Percentiles rank a stretch among this genome's conserved stretches.
Conservation (phyloP, 1,140 invertebrate species). For the Drosophila virilis region DNA sequence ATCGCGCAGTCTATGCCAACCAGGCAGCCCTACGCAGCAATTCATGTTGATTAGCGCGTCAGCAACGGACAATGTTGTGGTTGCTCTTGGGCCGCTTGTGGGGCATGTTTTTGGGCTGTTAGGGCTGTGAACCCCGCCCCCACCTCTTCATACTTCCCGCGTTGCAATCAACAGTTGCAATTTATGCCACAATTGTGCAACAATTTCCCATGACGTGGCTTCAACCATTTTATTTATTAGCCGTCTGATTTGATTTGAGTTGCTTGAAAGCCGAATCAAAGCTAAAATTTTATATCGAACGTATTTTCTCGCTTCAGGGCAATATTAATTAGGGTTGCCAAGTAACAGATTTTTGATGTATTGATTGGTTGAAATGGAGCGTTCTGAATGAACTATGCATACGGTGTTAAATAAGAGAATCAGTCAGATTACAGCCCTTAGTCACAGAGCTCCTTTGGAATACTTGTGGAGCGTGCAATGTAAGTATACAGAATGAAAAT, state of each 20-base stretch:
- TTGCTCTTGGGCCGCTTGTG: not conserved
- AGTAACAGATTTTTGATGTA: not conserved
- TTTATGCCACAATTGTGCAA: slow-evolving; percentile 30
- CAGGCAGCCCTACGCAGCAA: slow-evolving; percentile 41
- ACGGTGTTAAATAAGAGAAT: not conserved
- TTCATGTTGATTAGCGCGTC: slow-evolving; percentile 68
- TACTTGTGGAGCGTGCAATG: too few species aligned
- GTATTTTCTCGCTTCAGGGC: not conserved
- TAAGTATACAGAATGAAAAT: too few species aligned
- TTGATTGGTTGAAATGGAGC: not conserved
- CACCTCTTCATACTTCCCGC: too few species aligned
- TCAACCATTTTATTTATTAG: slow-evolving; percentile 14
- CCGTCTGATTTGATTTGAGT: slow-evolving; percentile 37
- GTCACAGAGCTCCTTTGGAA: too few species aligned
- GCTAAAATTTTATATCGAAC: not conserved
- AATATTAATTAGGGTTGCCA: not conserved
- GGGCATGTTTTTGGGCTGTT: not conserved
- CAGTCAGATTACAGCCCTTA: too few species aligned
- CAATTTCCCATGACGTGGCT: slow-evolving; percentile 6
- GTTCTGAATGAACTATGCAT: not conserved
- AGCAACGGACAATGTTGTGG: slow-evolving; percentile 12
- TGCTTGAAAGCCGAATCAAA: slow-evolving; percentile 15
- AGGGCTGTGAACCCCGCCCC: not conserved
- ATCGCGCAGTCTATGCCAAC: slow-evolving; percentile 43
- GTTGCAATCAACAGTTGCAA: slow-evolving; percentile 17